Evolutionary conservation across 92 coral and sea anemone genomes (phyloP).

Genomic region (Isaurus tuberculatus): DNA sequence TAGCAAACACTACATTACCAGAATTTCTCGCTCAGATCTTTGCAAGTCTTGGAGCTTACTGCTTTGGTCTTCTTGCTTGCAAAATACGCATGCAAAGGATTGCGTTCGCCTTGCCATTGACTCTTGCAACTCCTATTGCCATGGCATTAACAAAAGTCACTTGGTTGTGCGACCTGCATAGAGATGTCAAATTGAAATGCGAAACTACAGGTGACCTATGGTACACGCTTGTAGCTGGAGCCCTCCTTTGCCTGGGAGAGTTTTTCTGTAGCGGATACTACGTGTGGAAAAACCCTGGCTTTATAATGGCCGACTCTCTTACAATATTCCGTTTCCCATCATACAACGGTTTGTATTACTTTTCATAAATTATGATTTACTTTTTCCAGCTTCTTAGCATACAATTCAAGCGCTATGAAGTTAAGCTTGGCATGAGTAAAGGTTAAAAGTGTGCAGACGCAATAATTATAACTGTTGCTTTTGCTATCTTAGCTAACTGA

Average conservation of each 20-base stretch:
- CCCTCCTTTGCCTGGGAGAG: conserved; percentile 54
- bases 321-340: conserved; percentile 65
- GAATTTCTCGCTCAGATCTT: conserved; percentile 80
- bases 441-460: too few relatives aligned
- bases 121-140: conserved; percentile 81
- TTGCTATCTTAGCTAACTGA: too few relatives aligned
- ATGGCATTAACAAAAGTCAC: conserved; percentile 39
- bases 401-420: too few relatives aligned
- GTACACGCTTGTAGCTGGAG: conserved; percentile 46
- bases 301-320: conserved; percentile 56
- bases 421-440: too few relatives aligned
- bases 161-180: conserved; percentile 47
- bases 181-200: conserved; percentile 32
- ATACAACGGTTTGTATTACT: conserved; percentile 53
- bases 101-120: conserved; percentile 84
- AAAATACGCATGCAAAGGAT: conserved; percentile 82
- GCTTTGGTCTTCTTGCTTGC: conserved; percentile 84
- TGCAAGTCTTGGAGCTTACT: conserved; percentile 78
- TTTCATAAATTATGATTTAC: background rate
- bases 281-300: conserved; percentile 63
- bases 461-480: too few relatives aligned
- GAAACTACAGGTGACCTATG: conserved; percentile 24
- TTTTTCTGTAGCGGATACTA: conserved; percentile 50
- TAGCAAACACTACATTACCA: conserved; percentile 51
- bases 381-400: too few relatives aligned